Conservation (phyloP, 2,113 vertebrate species). For the Leptosomus discolor region DNA sequence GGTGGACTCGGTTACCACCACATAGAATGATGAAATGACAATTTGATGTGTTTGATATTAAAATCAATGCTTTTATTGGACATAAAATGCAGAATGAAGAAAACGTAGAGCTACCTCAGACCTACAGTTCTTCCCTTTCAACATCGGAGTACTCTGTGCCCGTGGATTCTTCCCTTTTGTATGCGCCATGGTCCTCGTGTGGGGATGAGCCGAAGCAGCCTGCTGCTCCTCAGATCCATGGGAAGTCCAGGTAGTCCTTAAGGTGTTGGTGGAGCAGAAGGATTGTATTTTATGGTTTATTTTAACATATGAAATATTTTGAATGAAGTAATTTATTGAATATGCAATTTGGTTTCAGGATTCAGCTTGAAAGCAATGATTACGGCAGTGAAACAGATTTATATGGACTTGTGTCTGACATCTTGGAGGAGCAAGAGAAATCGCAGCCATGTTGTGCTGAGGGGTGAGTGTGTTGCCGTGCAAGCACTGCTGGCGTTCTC, state of each 20-base stretch:
- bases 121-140: constrained; percentile 66
- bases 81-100: constrained; percentile 75
- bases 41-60: neutral
- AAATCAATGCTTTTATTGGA: neutral
- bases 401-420: constrained; percentile 89
- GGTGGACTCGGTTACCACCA: neutral
- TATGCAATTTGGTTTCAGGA: constrained; percentile 66
- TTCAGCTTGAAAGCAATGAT: constrained; percentile 76
- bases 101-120: constrained; percentile 69
- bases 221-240: constrained; percentile 64
- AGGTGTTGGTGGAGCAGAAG: neutral
- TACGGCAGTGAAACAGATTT: constrained; percentile 88
- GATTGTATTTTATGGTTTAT: neutral
- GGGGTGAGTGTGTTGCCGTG: constrained; percentile 78
- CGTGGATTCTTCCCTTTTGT: constrained; percentile 72
- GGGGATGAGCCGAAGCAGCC: constrained; percentile 74
- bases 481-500: neutral
- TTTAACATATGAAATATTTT: neutral
- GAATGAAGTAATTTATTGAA: neutral
- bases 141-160: constrained; percentile 66
- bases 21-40: neutral
- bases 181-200: constrained; percentile 68
- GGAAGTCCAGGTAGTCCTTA: constrained; percentile 71
- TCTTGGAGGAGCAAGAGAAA: constrained; percentile 88
- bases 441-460: constrained; percentile 78